phyloP scores from a whole-genome alignment of 2,888 invertebrate species.

The Brachyptera putata region DNA sequence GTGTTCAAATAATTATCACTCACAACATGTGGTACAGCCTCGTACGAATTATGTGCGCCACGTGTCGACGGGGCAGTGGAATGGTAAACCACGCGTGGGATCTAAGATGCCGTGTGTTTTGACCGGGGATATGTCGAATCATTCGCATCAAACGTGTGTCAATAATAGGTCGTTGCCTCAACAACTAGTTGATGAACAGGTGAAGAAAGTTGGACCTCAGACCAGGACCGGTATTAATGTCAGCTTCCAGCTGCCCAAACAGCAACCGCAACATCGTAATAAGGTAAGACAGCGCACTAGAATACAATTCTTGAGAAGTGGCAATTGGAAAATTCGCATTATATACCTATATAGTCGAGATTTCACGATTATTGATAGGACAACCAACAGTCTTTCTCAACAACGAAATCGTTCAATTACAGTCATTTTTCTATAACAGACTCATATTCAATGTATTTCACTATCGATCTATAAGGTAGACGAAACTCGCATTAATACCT shows the following conservation, averaged over 20 bases:
- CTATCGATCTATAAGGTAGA: no score
- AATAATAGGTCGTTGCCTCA: background rate
- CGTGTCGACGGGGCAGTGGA: background rate
- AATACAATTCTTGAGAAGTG: no score
- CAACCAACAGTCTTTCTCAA: no score
- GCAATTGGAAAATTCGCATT: no score
- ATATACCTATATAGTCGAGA: no score
- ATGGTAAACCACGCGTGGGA: conserved; percentile 8
- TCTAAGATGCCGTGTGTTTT: conserved; percentile 19
- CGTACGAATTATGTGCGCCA: background rate
- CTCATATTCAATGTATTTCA: no score
- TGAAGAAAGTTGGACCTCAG: background rate
- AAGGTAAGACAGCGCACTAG: conserved; percentile 9
- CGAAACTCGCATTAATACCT: no score
- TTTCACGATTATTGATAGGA: no score
- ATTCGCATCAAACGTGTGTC: background rate
- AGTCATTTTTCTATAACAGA: no score
- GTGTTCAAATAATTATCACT: background rate
- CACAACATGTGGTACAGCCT: conserved; percentile 8
- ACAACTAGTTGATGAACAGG: background rate
- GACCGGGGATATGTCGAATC: background rate
- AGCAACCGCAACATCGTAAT: conserved; percentile 3
- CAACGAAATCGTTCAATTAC: no score
- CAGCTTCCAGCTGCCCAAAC: conserved; percentile 18
- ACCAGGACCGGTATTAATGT: background rate